Conservation (phyloP, 2,113 vertebrate species). For the Pachyramphus minor region DNA sequence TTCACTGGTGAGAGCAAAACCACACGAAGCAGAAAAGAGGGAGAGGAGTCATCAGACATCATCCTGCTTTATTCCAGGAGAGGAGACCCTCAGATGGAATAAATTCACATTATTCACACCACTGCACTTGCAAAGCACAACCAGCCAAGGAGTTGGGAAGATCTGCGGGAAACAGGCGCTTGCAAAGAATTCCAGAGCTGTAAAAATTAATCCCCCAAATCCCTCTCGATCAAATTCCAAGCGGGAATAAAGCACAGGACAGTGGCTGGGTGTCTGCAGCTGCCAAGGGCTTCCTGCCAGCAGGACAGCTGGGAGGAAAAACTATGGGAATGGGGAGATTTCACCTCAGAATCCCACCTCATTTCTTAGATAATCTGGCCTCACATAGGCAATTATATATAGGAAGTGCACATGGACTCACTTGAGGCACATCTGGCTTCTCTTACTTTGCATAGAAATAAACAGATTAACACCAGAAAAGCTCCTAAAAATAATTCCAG, state of each 20-base stretch:
- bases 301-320: neutral
- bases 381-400: fast-evolving
- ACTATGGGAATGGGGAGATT: neutral
- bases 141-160: neutral
- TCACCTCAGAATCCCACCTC: neutral
- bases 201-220: neutral
- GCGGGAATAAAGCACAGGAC: neutral
- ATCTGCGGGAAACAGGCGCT: neutral
- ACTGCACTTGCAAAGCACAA: neutral
- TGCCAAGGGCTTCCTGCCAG: neutral
- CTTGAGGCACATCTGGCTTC: neutral
- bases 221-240: neutral
- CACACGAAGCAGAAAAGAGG: neutral
- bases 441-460: neutral
- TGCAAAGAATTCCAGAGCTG: neutral
- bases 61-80: neutral
- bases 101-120: neutral
- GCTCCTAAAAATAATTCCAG: neutral
- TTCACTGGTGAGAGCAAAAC: neutral
- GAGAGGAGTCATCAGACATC: neutral
- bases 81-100: neutral
- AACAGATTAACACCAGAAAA: neutral
- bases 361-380: neutral
- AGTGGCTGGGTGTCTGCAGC: neutral
- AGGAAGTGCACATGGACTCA: fast-evolving